These are phyloP conservation scores for Eilema sororculum DNA, from an alignment of 2,888 invertebrate species.

Conservation along the genomic window DNA sequence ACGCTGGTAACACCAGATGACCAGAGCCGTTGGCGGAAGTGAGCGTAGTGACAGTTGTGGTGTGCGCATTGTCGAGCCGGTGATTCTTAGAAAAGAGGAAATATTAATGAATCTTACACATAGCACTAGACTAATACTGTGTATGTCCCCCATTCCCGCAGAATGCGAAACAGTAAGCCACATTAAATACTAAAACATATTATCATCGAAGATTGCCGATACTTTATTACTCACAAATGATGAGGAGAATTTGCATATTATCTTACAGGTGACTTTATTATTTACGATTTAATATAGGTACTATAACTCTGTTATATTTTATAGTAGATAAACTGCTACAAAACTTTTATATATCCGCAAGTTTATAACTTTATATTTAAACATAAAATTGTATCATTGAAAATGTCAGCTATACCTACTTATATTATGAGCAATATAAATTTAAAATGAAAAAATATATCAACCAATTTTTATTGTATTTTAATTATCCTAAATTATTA, in stretches of 20 bases:
- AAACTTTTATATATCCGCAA: conserved; percentile 1
- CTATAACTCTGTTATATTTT: too few species aligned
- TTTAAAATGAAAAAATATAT: neutral
- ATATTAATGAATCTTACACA: too few species aligned
- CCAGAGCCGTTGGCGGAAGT: too few species aligned
- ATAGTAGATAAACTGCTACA: neutral
- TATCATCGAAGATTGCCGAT: too few species aligned
- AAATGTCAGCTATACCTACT: neutral
- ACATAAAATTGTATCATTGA: conserved; percentile 12
- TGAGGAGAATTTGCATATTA: conserved; percentile 7
- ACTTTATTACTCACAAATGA: conserved; percentile 7
- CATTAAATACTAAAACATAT: too few species aligned
- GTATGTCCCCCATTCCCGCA: too few species aligned
- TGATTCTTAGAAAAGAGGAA: too few species aligned
- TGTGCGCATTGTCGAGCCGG: too few species aligned
- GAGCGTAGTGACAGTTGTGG: too few species aligned
- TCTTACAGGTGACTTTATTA: neutral
- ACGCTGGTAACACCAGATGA: too few species aligned
- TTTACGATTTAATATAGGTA: neutral
- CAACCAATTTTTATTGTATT: neutral
- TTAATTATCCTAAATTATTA: neutral
- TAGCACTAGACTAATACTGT: too few species aligned
- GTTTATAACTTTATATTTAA: conserved; percentile 10
- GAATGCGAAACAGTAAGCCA: too few species aligned
- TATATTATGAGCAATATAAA: neutral